Conservation (phyloP, 2,888 invertebrate species). For the Eremobia ochroleuca region DNA sequence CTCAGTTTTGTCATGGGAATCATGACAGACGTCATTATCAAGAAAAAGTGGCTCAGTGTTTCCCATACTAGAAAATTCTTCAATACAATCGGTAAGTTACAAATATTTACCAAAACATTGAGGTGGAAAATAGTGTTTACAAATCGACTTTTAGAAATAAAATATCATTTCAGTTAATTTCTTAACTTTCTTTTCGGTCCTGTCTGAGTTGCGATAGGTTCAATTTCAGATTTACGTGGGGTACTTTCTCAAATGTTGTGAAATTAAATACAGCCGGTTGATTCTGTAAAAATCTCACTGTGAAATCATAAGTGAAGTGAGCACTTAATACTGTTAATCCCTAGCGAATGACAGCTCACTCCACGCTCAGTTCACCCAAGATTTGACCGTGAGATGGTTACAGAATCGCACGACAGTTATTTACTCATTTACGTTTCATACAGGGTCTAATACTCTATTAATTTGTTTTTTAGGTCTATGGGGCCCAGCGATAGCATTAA, state of each 20-base stretch:
- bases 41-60: conserved; percentile 88
- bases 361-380: too few relatives aligned
- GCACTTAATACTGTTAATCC: too few relatives aligned
- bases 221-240: neutral
- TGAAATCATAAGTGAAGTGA: too few relatives aligned
- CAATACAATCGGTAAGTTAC: conserved; percentile 91
- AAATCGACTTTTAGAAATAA: neutral
- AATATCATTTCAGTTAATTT: too few relatives aligned
- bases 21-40: conserved; percentile 92
- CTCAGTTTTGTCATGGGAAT: conserved; percentile 93
- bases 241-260: neutral
- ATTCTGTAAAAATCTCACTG: too few relatives aligned
- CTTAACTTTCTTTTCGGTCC: too few relatives aligned
- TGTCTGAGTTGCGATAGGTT: neutral
- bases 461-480: conserved; percentile 75
- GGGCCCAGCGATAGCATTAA: conserved; percentile 93
- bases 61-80: conserved; percentile 92
- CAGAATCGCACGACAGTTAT: too few relatives aligned
- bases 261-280: neutral
- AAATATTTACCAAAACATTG: neutral
- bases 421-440: neutral
- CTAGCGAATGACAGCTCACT: too few relatives aligned
- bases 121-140: neutral
- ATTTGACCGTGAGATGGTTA: too few relatives aligned
- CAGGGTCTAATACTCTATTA: neutral